Percentiles rank a stretch among this genome's conserved stretches.
These are phyloP conservation scores for Polia nebulosa DNA, from an alignment of 2,888 invertebrate species.

Conservation along the genomic window DNA sequence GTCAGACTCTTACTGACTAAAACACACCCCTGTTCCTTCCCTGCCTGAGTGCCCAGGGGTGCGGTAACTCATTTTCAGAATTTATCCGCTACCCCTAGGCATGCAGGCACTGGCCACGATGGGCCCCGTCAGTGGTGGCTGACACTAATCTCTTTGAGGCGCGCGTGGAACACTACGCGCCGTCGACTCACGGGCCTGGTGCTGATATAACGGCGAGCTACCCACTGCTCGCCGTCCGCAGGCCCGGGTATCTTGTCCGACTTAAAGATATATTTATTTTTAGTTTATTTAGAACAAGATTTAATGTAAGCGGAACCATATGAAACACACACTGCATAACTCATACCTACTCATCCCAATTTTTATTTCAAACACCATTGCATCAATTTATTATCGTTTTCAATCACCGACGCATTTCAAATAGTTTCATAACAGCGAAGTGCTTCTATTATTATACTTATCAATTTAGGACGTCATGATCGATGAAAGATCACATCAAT, in stretches of 20 bases:
- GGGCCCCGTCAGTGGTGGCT: too few species aligned
- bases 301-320: conserved; percentile 26
- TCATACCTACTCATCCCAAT: conserved; percentile 4
- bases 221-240: too few species aligned
- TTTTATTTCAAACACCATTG: conserved; percentile 40
- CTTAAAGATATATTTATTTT: conserved; percentile 3
- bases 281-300: conserved; percentile 10
- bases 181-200: too few species aligned
- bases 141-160: too few species aligned
- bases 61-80: too few species aligned
- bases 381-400: conserved; percentile 53
- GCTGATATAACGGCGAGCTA: too few species aligned
- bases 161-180: too few species aligned
- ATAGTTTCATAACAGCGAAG: conserved; percentile 52
- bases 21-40: too few species aligned
- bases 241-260: background rate
- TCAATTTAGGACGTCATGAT: conserved; percentile 42
- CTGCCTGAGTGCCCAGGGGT: too few species aligned
- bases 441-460: conserved; percentile 65
- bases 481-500: conserved; percentile 56
- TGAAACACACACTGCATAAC: conserved; percentile 1
- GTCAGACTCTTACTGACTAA: too few species aligned
- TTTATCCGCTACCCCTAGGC: too few species aligned
- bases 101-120: too few species aligned
- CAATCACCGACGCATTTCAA: conserved; percentile 60